Base-by-base conservation (phyloP, 2,888 invertebrate genomes). In the Parnassius orleans region DNA sequence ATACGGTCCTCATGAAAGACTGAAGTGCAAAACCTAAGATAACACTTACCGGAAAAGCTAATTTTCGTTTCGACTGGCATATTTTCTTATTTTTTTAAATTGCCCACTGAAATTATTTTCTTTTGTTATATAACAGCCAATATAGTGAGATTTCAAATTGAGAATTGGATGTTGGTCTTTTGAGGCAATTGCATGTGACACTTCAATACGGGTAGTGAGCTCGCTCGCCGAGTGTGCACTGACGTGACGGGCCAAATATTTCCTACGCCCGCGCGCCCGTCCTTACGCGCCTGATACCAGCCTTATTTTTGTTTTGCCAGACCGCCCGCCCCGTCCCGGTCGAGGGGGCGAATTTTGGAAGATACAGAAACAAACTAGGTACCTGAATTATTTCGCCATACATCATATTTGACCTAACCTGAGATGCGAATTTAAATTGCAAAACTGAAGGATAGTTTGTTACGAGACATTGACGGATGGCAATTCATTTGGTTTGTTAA, bases 11-110 rank as follows among this genome's bases (percentile, higher is more conserved):
- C 48, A 2, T 48, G 14, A 54, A 53, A 53, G 52, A 57, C 53
- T 43, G 50, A 63, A 67, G 41, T 55, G 44, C 63, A 69, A 67
- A 60, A 67, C 60, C 33, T 53, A 57, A 62, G 58, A 68, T 55
- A 68, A 69, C 66, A 88, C 91, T 90, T 70, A 91, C 91, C 91
- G 70, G 90, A 90, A 77, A 90, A 91, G 82, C 90, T 90, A 69
- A 90, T 90, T 86, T 77, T 90, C 68, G 90, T 89, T 84, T 90
- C 90, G 69, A 87, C 90, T 70, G 91, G 91, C 91, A 90, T 90
- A 72, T 79, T 86, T 67, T 65, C 64, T 61, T 59, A 63, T 50
- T 14, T 53, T 58, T 42, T 14, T 47, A 19, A 46, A 15, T 42
- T 12, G 42, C 9, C 14, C 9, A 43, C 14, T 41, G 10, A 42